Conservation (phyloP, 1,140 invertebrate genomes). For the Megalonaias nervosa region DNA sequence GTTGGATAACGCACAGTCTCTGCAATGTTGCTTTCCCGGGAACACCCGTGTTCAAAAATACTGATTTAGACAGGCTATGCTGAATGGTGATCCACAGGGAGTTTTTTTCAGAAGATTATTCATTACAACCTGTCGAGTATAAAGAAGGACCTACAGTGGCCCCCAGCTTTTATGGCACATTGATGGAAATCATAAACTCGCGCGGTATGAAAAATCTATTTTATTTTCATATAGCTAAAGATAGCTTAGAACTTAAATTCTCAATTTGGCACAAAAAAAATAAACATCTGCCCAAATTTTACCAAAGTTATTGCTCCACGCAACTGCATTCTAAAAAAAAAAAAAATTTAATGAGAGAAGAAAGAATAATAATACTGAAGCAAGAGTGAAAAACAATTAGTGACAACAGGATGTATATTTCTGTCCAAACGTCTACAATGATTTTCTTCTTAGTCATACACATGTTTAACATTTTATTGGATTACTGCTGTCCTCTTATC, state of each 20-base stretch:
- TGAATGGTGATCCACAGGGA: constrained; percentile 13
- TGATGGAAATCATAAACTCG: constrained; percentile 27
- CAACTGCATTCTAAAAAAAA: not conserved
- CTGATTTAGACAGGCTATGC: constrained; percentile 1
- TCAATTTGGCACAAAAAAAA: too few species aligned
- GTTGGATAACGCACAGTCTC: constrained; percentile 16
- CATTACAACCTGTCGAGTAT: constrained; percentile 15
- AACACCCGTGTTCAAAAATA: constrained; percentile 6
- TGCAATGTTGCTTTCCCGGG: constrained; percentile 13
- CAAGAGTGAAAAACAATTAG: not conserved
- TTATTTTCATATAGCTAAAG: too few species aligned
- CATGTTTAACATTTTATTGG: too few species aligned
- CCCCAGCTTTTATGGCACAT: constrained; percentile 25
- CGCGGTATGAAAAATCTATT: constrained; percentile 1
- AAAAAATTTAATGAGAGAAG: not conserved
- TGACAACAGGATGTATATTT: too few species aligned
- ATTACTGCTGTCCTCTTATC: too few species aligned
- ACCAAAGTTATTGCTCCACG: not conserved
- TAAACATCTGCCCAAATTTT: not conserved
- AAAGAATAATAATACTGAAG: not conserved
- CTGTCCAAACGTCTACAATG: too few species aligned
- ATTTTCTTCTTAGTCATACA: too few species aligned
- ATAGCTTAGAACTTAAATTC: not conserved
- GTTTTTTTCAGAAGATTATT: constrained; percentile 15
- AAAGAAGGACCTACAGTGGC: constrained; percentile 21